Percentiles rank a stretch among this genome's conserved stretches.
phyloP scores from a whole-genome alignment of 2,888 invertebrate species.

The Lordiphosa fenestrarum region DNA sequence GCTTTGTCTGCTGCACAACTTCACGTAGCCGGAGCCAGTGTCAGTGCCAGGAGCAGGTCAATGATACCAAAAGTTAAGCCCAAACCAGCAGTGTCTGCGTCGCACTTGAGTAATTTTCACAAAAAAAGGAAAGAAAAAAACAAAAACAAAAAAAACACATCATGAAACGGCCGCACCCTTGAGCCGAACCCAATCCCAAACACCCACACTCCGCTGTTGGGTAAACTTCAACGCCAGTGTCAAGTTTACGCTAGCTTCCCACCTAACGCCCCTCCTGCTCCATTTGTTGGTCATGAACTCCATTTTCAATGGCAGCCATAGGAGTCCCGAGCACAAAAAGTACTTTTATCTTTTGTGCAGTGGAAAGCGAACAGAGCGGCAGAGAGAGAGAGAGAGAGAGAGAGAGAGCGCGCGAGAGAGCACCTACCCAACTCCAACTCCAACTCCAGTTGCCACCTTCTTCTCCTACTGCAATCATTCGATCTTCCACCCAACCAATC shows the following conservation, averaged over 20 bases:
- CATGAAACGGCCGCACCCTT: slow-evolving; percentile 56
- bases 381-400: slow-evolving; percentile 12
- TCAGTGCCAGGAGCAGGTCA: slow-evolving; percentile 59
- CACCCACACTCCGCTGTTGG: slow-evolving; percentile 16
- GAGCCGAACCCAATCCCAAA: slow-evolving; percentile 9
- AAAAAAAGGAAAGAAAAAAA: slow-evolving; percentile 40
- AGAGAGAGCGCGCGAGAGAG: slow-evolving; percentile 47
- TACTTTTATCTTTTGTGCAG: slow-evolving; percentile 67
- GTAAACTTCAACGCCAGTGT: slow-evolving; percentile 61
- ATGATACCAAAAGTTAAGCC: slow-evolving; percentile 72
- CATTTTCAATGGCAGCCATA: slow-evolving; percentile 70
- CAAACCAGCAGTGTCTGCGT: slow-evolving; percentile 59
- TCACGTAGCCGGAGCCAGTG: slow-evolving; percentile 27
- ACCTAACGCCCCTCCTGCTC: slow-evolving; percentile 8
- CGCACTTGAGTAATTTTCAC: slow-evolving; percentile 70
- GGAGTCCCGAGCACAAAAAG: slow-evolving; percentile 20
- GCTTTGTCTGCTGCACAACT: slow-evolving; percentile 29
- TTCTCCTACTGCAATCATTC: slow-evolving; percentile 8
- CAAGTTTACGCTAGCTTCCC: slow-evolving; percentile 66
- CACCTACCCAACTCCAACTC: slow-evolving; percentile 23
- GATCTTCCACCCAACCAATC: slow-evolving; percentile 6
- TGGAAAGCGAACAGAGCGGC: slow-evolving; percentile 35
- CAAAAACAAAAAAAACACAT: slow-evolving; percentile 23
- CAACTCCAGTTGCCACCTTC: slow-evolving; percentile 6
- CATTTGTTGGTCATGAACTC: slow-evolving; percentile 69